These are phyloP conservation scores for Adrianichthys oophorus DNA, from an alignment of 2,797 vertebrate genomes.

Conservation along the genomic window DNA sequence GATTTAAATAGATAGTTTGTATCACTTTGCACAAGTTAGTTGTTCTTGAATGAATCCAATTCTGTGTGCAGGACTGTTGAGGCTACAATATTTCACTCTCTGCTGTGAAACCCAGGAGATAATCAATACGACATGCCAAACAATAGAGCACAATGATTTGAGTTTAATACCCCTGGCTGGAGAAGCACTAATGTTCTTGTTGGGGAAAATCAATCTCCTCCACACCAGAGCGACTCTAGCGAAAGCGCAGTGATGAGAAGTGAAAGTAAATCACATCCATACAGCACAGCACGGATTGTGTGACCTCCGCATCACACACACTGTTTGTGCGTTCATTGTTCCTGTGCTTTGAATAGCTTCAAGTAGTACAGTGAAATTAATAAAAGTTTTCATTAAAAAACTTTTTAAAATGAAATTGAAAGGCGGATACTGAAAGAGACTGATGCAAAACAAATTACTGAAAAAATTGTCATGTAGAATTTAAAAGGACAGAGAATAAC, in stretches of 20 bases:
- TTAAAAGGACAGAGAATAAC: too few species aligned
- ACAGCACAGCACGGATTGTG: constrained; percentile 7
- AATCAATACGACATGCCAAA: constrained; percentile 84
- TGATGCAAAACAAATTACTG: too few species aligned
- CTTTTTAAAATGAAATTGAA: too few species aligned
- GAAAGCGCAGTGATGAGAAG: constrained; percentile 49
- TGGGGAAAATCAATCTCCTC: constrained; percentile 77
- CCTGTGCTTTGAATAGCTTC: not conserved
- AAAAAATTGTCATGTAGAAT: too few species aligned
- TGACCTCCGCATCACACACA: constrained; percentile 9
- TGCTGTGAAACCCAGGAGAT: constrained; percentile 77
- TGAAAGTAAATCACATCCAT: constrained; percentile 56
- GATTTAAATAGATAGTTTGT: constrained; percentile 53
- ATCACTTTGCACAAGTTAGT: constrained; percentile 66
- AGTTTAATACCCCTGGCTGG: constrained; percentile 81
- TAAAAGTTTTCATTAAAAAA: too few species aligned
- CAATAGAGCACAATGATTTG: constrained; percentile 81
- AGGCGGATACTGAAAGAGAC: too few species aligned
- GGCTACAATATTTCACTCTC: constrained; percentile 75
- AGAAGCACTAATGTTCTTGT: constrained; percentile 81
- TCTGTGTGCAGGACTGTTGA: constrained; percentile 67
- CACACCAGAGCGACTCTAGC: constrained; percentile 54
- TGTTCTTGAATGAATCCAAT: constrained; percentile 66
- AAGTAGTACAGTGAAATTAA: not conserved
- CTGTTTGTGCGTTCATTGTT: not conserved